phyloP scores from a whole-genome alignment of 2,888 invertebrate genomes.

The Cyrtodaria siliqua region DNA sequence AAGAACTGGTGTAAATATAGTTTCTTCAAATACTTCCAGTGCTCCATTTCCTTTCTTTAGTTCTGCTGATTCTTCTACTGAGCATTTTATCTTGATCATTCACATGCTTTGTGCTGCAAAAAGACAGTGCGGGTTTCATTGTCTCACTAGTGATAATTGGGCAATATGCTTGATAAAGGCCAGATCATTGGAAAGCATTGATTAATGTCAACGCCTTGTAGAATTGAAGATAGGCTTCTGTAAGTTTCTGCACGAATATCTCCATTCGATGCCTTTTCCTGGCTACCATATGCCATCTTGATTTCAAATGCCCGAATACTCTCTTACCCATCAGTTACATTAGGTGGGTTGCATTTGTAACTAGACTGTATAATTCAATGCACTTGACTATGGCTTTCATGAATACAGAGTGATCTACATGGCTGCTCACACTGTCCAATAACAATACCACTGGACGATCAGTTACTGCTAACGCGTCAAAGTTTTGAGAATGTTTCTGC shows the following conservation, averaged over 20 bases:
- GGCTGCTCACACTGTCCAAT: conserved; percentile 56
- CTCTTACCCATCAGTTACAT: conserved; percentile 48
- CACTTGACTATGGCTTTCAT: conserved; percentile 33
- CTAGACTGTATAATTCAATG: conserved; percentile 49
- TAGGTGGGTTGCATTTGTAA: conserved; percentile 37
- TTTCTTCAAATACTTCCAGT: conserved; percentile 28
- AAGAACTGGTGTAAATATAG: conserved; percentile 13
- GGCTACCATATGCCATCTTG: conserved; percentile 46
- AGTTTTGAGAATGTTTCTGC: conserved; percentile 25
- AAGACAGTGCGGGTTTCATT: conserved; percentile 16
- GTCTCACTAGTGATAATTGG: conserved; percentile 1
- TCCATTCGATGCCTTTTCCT: conserved; percentile 43
- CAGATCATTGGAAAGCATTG: conserved; percentile 27
- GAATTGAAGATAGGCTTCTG: conserved; percentile 43
- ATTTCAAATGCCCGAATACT: conserved; percentile 48
- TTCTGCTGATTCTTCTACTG: not conserved
- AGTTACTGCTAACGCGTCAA: conserved; percentile 38
- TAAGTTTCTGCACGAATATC: conserved; percentile 52
- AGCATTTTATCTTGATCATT: not conserved
- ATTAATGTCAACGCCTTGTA: conserved; percentile 45
- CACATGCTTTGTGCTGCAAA: not conserved
- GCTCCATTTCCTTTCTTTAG: conserved; percentile 25
- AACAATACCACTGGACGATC: conserved; percentile 47
- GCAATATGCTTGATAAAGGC: conserved; percentile 32
- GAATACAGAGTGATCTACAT: conserved; percentile 36